Base-by-base conservation (phyloP, 2,888 invertebrate species). In the Epinotia brunnichana region DNA sequence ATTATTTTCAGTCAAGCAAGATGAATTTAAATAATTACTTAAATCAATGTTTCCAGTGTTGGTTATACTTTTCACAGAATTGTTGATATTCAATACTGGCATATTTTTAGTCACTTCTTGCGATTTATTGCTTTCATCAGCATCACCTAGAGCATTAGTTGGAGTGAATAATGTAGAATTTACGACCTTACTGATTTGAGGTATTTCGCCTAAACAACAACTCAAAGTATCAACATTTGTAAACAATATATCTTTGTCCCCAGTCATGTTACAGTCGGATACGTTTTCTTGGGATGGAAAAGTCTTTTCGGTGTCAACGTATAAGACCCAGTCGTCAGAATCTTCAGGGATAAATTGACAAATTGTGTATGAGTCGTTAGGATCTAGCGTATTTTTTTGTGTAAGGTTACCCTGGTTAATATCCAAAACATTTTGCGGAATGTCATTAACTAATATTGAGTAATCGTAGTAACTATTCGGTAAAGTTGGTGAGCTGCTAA, bases 251-350 rank as follows among this genome's bases (percentile, higher is more conserved):
- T 48, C n/a, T 39, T 39, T 35, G 21, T 39, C 39, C 2, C 1
- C n/a, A 39, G 3, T 53, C n/a, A 64, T 41, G 41, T 11, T 24
- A n/a, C 21, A n/a, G 24, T 48, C 48, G 19, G n/a, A n/a, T 13
- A 13, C 13, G 24, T 62, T 44, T 15, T 7, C 35, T 35, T 2
- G 19, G 17, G 48, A 15, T 19, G 41, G 9, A 7, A n/a, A 29
- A 9, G 41, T n/a, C 24, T 69, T 70, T 51, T 59, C 44, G 17
- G 19, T 4, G 21, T 70, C 57, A 9, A 64, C 51, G 39, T 63
- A 70, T 57, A 70, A 59, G 19, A 70, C 48, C 63, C 63, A 64
- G n/a, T 70, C 70, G 19, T 70, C 63, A n/a, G 39, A 19, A 70
- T 63, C 51, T 39, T 70, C 51, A 21, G 51, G 21, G 13, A 51